These are phyloP conservation scores for Otolemur crassicaudatus DNA, from an alignment of 2,797 vertebrate species.

Conservation along the genomic window DNA sequence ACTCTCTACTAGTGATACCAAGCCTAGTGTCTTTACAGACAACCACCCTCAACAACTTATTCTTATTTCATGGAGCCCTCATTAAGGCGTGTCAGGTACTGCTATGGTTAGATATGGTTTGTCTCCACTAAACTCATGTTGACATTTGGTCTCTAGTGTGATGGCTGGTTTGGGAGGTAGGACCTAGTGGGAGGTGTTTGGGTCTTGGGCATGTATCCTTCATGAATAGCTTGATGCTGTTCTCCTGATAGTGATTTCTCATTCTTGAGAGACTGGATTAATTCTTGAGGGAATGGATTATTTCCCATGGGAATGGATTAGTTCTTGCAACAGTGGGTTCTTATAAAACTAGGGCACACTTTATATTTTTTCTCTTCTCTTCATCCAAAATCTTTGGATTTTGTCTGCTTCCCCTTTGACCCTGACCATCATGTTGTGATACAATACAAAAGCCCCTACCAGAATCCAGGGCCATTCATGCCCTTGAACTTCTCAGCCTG, in stretches of 20 bases:
- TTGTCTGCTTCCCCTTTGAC: background rate
- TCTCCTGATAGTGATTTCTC: background rate
- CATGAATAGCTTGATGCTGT: background rate
- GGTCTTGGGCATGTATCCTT: background rate
- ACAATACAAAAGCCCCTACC: background rate
- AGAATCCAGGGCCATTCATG: background rate
- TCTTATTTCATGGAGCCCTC: conserved; percentile 40
- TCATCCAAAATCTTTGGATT: too few species aligned
- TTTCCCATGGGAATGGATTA: background rate
- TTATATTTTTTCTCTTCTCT: background rate
- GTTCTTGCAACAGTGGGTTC: background rate
- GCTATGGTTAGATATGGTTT: background rate
- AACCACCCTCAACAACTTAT: background rate
- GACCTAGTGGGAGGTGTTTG: background rate
- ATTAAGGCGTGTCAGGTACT: conserved; percentile 3
- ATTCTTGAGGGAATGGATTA: background rate
- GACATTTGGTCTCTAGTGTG: background rate
- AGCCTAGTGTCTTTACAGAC: conserved; percentile 7
- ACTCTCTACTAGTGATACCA: conserved; percentile 22
- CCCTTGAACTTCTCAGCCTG: background rate
- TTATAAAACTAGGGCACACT: background rate
- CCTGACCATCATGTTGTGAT: background rate
- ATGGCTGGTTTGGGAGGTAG: background rate
- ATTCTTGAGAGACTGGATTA: background rate
- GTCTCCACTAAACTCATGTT: background rate